Evolutionary conservation across 2,888 invertebrate genomes (phyloP), one percentile per base, ranked within the genome.

Genomic region (Linnaemya tessellans): DNA sequence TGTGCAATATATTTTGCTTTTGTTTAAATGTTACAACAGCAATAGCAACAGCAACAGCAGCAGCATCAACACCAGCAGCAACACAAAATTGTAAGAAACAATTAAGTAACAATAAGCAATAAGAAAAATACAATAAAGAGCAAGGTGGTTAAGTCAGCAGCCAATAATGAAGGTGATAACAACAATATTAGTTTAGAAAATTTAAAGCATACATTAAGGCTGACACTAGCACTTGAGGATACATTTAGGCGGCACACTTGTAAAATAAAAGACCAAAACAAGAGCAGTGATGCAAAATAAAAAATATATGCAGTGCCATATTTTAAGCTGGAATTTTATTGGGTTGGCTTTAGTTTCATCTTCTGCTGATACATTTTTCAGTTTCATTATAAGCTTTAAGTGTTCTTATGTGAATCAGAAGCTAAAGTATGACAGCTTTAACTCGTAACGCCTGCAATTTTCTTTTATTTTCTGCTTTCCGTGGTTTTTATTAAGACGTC

Each of bases 1-100:
- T 78, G 80, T 84, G 84, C 78, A 84, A 84, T 81, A 64, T 73
- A 78, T 84, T 73, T 75, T 75, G 58, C 41, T 58, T 70, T 68
- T 68, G 18, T 60, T 60, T 30, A 60, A 71, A 77, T 35, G 25
- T 20, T 41, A 58, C 56, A 70, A 71, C 70, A 38, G 30, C 30
- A 30, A 30, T 30, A 30, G 30, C 30, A 30, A 5, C 58, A 35
- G 5, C 22, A 13, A 30, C 54, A 30, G 15, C 11, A 65, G 10
- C 4, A 11, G 9, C 51, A 25, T 13, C 11, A 64, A 9, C 4
- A 51, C 38, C 41, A 35, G 15, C n/a, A 51, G 49, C 25, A 56
- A 60, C 25, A 67, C 60, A 20, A 35, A 74, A 43, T 54, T 56
- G 18, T 15, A 73, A 77, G 41, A 75, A 65, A 77, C 35, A 67